These are phyloP conservation scores for Drosophila neocordata DNA, from an alignment of 1,140 invertebrate genomes.

Conservation along the genomic window DNA sequence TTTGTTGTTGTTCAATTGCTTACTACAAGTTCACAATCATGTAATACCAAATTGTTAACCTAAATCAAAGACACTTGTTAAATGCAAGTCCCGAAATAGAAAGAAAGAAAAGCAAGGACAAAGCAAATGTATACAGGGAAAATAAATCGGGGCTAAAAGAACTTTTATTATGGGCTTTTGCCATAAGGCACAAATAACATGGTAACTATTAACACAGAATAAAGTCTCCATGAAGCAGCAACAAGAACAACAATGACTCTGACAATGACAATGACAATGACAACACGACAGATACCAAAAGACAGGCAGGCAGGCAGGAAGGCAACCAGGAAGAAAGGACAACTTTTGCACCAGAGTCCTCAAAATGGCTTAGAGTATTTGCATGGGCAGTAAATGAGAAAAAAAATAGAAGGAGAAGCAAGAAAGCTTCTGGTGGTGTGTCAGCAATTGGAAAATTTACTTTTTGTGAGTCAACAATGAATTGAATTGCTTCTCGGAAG, in stretches of 20 bases:
- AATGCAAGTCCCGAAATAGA: slow-evolving; percentile 3
- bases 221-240: slow-evolving; percentile 31
- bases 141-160: slow-evolving; percentile 14
- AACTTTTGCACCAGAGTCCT: slow-evolving; percentile 21
- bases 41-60: slow-evolving; percentile 45
- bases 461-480: slow-evolving; percentile 69
- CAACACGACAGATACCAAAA: slow-evolving; percentile 13
- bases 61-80: slow-evolving; percentile 36
- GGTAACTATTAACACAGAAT: slow-evolving; percentile 52
- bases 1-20: slow-evolving; percentile 5
- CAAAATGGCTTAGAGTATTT: slow-evolving; percentile 46
- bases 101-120: slow-evolving; percentile 12
- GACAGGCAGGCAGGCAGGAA: background rate
- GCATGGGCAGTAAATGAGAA: slow-evolving; percentile 28
- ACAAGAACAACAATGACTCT: slow-evolving; percentile 15
- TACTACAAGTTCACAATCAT: slow-evolving; percentile 30
- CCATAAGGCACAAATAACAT: slow-evolving; percentile 46
- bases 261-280: slow-evolving; percentile 29
- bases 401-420: slow-evolving; percentile 1
- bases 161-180: slow-evolving; percentile 40
- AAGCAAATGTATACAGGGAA: background rate
- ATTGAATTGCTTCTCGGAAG: slow-evolving; percentile 53
- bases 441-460: slow-evolving; percentile 39
- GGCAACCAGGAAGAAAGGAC: slow-evolving; percentile 21
- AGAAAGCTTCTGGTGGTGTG: slow-evolving; percentile 16